phyloP scores from a whole-genome alignment of 2,888 invertebrate species.

The Selenia dentaria region DNA sequence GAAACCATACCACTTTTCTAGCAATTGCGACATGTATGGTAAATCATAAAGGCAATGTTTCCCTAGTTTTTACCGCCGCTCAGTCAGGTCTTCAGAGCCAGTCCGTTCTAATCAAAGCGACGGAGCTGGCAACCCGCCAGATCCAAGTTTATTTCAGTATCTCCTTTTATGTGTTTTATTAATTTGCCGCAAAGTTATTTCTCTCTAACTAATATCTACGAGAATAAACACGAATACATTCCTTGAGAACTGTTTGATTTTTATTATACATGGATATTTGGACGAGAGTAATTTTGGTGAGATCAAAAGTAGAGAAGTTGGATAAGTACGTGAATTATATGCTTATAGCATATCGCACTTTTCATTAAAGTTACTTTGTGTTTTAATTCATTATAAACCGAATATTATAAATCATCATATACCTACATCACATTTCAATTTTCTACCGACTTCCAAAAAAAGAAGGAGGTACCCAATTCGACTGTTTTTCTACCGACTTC shows the following conservation, averaged over 20 bases:
- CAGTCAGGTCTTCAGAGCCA: neutral
- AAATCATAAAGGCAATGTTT: conserved; percentile 5
- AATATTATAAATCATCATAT: too few relatives aligned
- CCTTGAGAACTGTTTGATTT: conserved; percentile 11
- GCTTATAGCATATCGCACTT: too few relatives aligned
- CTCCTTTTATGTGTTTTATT: conserved; percentile 81
- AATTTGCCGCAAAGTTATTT: conserved; percentile 74
- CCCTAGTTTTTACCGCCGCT: conserved; percentile 3
- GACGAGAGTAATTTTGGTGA: neutral
- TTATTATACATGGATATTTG: conserved; percentile 12
- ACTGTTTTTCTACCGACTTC: too few relatives aligned
- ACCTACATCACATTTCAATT: too few relatives aligned
- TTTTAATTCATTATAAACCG: too few relatives aligned
- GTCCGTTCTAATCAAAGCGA: conserved; percentile 56
- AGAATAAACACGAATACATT: conserved; percentile 27
- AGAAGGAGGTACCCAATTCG: too few relatives aligned
- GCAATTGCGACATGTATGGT: too few relatives aligned
- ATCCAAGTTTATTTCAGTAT: conserved; percentile 69
- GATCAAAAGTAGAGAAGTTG: too few relatives aligned
- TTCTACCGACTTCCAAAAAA: too few relatives aligned
- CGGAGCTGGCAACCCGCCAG: conserved; percentile 56
- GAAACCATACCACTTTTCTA: too few relatives aligned
- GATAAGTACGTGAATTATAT: too few relatives aligned
- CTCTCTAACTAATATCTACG: conserved; percentile 27
- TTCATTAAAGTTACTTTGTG: too few relatives aligned